Conservation (phyloP, 2,888 invertebrate species). For the Cephus pulcher region DNA sequence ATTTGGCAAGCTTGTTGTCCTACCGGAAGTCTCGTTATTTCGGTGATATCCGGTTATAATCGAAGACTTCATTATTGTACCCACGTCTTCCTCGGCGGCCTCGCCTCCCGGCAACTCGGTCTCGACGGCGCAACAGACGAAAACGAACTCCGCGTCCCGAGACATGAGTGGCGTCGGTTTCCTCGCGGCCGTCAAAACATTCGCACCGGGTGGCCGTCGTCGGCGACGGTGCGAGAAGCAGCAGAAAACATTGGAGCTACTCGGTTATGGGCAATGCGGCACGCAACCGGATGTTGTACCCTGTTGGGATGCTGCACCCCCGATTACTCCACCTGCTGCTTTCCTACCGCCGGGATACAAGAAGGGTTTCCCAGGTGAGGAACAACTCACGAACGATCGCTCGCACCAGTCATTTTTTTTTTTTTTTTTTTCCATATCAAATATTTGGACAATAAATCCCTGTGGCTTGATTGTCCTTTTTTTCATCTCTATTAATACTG, state of each 20-base stretch:
- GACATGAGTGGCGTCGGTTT: slow-evolving; percentile 73
- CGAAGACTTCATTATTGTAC: no score
- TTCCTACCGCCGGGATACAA: slow-evolving; percentile 74
- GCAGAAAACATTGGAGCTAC: slow-evolving; percentile 66
- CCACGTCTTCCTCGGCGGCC: background rate
- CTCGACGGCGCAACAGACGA: no score
- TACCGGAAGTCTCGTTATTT: no score
- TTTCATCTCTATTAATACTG: no score
- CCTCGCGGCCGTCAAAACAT: slow-evolving; percentile 73
- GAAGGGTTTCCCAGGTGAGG: slow-evolving; percentile 62
- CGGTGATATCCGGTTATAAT: no score
- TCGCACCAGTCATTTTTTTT: background rate
- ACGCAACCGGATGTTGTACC: slow-evolving; percentile 71
- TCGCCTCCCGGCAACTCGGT: no score
- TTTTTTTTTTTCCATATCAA: background rate
- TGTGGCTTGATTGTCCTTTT: no score
- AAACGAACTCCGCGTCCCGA: background rate
- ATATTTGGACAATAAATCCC: no score
- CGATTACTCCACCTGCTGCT: slow-evolving; percentile 77
- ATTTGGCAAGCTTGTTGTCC: no score
- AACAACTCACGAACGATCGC: slow-evolving; percentile 11
- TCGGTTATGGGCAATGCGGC: slow-evolving; percentile 46
- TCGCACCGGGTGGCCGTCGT: slow-evolving; percentile 73
- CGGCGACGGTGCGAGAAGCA: slow-evolving; percentile 75
- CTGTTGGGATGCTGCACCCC: slow-evolving; percentile 72